Base-by-base conservation (phyloP, 2,797 vertebrate genomes). In the Sebastes nivosus region DNA sequence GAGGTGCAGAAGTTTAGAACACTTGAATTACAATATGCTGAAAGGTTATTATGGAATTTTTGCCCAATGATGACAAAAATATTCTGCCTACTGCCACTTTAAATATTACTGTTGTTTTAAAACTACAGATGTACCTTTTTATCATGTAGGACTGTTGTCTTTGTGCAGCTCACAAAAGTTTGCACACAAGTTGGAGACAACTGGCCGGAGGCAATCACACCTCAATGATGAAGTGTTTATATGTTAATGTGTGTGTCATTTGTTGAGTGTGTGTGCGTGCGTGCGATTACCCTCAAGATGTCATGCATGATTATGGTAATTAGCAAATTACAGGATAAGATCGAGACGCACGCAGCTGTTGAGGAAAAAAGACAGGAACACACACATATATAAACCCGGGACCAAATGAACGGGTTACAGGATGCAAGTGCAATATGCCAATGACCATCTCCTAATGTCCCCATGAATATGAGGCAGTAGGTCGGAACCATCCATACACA, bases 271-370 rank as follows among this genome's bases (percentile, higher is more conserved):
- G 46, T 25, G 36, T 57, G 60, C 11, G 32, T 63, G 22, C 25
- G 27, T 72, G 55, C 63, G 79, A 83, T 85, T 87, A 76, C 10
- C 38, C 25, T 86, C 76, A 71, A 22, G 1, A 65, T 73, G 73
- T 79, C 85, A 77, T 73, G 60, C 2, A 16, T 83, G 80, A 89
- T 89, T 88, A 85, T 71, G 67, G 34, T 85, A 87, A 89, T 92
- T 83, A 76, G 61, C 38, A 82, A 84, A 87, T 87, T 89, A 84
- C 77, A 83, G 79, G 74, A 89, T 83, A 77, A 65, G 42, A 84
- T 83, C 64, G 54, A 46, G 71, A 79, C 30, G 25, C 46, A 67
- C 76, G 64, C 66, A 74, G 73, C 57, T 84, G 64, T 81, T 77
- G 14, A 64, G 12, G 54, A 61, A 67, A 66, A 50, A 68, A 80